Evolutionary conservation across 2,797 vertebrate genomes (phyloP), one percentile per base, ranked within the genome.

Genomic region (Merluccius polli): DNA sequence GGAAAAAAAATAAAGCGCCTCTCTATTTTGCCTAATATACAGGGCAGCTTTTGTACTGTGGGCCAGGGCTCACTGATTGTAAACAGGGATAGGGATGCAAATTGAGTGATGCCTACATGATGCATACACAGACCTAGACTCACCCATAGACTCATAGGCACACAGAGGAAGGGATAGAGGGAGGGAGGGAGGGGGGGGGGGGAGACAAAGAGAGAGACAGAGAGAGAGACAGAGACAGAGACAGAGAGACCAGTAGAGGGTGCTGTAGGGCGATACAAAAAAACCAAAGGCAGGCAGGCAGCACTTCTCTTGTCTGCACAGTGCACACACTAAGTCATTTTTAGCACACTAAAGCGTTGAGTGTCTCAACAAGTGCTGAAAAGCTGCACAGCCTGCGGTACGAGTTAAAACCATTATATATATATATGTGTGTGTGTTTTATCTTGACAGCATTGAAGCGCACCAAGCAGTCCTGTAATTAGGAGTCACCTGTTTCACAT

Each of bases 71-170:
- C 0, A 1, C 35, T 77, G 79, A 88, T 81, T 13, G 24, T 79
- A 78, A 84, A 82, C 78, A 79, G 73, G 75, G 89, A 91, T 87
- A 87, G 0, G 15, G 27, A 92, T 90, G 90, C 87, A 92, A 90
- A 90, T 63, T 90, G 0, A 67, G 41, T 67, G n/a, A 2, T 68
- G 68, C 81, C 71, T 77, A 73, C 84, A 82, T 35, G 11, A 24
- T 15, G n/a, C 7, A 12, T 10, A 32, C 72, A 84, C 82, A 86
- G 79, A 86, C 59, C 16, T 10, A 5, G 0, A 1, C 70, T 72
- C 83, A 71, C 78, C 8, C 24, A 7, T 13, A 27, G 12, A 30
- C 24, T 12, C 13, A 30, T 27, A 59, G 16, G 16, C 3, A 18
- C 18, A 13, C 3, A 13, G 44, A 48, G 11, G 10, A n/a, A 63